These are phyloP conservation scores for Didymodactylos carnosus DNA, from an alignment of 2,888 invertebrate genomes.

Conservation along the genomic window DNA sequence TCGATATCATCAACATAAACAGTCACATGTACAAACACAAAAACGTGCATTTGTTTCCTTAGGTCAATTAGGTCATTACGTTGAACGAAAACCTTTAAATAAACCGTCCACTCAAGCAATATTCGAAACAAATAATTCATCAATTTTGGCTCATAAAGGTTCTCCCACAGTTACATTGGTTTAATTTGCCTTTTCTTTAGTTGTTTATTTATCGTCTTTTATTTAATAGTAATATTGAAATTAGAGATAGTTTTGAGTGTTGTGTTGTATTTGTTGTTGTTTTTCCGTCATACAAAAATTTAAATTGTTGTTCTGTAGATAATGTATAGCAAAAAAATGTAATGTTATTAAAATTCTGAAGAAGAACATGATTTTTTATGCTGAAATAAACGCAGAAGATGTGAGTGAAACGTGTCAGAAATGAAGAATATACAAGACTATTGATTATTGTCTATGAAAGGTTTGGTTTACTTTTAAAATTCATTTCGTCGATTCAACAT, in stretches of 20 bases:
- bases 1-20: not conserved
- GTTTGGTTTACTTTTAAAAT: too few relatives aligned
- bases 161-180: not conserved
- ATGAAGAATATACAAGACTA: too few relatives aligned
- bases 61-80: not conserved
- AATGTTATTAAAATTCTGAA: too few relatives aligned
- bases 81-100: not conserved
- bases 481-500: too few relatives aligned
- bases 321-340: not conserved
- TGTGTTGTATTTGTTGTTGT: too few relatives aligned
- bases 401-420: too few relatives aligned
- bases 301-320: not conserved
- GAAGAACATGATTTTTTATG: too few relatives aligned
- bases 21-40: not conserved
- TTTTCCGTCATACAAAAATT: too few relatives aligned
- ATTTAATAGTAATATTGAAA: not conserved
- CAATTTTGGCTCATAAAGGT: not conserved
- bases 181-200: not conserved
- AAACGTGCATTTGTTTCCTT: not conserved
- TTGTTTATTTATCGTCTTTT: not conserved
- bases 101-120: not conserved
- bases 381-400: too few relatives aligned
- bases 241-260: too few relatives aligned
- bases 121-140: not conserved
- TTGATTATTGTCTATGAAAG: too few relatives aligned